These are phyloP conservation scores for Ranitomeya imitator DNA, from an alignment of 2,113 vertebrate genomes.

Conservation along the genomic window DNA sequence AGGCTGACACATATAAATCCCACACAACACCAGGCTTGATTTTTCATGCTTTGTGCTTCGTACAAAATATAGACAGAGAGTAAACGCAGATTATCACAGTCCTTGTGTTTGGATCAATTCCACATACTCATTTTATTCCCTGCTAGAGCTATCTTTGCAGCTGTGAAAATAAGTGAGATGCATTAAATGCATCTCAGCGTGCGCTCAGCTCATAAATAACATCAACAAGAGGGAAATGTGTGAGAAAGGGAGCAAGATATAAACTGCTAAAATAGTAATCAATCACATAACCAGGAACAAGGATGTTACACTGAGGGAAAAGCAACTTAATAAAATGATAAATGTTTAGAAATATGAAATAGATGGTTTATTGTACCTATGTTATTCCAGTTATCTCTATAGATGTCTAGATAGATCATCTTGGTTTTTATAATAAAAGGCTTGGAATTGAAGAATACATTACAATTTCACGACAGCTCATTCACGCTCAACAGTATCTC, in stretches of 20 bases:
- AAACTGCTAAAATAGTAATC: conserved; percentile 26
- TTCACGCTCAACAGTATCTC: no score
- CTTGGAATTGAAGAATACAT: not conserved
- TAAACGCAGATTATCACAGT: conserved; percentile 33
- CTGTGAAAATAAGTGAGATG: conserved; percentile 47
- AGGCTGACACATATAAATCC: conserved; percentile 24
- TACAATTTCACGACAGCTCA: not conserved
- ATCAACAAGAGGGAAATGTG: conserved; percentile 7
- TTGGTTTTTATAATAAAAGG: not conserved
- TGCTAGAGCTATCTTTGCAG: conserved; percentile 34
- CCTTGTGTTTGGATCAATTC: conserved; percentile 26
- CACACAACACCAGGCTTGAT: not conserved
- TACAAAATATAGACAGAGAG: conserved; percentile 7
- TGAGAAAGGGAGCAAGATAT: conserved; percentile 3
- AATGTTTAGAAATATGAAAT: not conserved
- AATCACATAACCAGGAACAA: conserved; percentile 14
- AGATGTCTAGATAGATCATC: not conserved
- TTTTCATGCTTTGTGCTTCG: conserved; percentile 20
- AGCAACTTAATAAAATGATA: not conserved
- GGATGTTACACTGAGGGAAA: not conserved
- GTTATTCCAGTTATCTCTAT: not conserved
- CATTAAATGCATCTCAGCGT: conserved; percentile 34
- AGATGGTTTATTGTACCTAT: not conserved
- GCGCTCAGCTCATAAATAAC: conserved; percentile 33
- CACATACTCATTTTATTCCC: conserved; percentile 29